phyloP scores from a whole-genome alignment of 2,888 invertebrate species.

The Rutpela maculata region DNA sequence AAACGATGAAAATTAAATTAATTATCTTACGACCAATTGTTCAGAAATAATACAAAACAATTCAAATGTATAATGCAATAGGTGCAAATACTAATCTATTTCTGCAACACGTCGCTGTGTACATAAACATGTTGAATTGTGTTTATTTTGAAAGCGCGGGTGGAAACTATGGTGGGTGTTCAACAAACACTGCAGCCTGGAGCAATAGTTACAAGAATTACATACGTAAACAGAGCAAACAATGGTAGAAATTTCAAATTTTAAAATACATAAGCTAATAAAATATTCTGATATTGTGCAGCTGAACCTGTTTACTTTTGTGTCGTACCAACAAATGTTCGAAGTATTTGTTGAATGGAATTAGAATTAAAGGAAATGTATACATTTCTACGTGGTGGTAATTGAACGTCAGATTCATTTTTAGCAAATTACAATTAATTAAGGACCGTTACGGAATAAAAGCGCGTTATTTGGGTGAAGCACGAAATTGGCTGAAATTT shows the following conservation, averaged over 20 bases:
- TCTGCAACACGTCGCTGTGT: background rate
- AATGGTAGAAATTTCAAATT: conserved; percentile 3
- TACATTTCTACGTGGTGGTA: background rate
- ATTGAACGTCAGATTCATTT: too few relatives aligned
- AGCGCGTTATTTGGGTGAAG: too few relatives aligned
- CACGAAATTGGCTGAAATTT: too few relatives aligned
- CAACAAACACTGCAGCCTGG: background rate
- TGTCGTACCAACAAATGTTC: background rate
- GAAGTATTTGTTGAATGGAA: background rate
- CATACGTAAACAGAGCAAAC: conserved; percentile 2
- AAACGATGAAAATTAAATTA: background rate
- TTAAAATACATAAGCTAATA: background rate
- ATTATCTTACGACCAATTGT: background rate
- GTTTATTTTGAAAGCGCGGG: conserved; percentile 14
- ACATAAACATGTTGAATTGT: conserved; percentile 15
- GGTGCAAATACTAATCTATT: background rate
- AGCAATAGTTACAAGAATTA: conserved; percentile 8
- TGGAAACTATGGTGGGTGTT: conserved; percentile 13
- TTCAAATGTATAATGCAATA: background rate
- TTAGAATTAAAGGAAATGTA: background rate
- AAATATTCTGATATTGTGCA: background rate
- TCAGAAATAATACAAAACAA: background rate
- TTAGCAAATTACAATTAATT: too few relatives aligned
- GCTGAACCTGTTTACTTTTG: background rate
- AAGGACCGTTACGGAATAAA: too few relatives aligned